Evolutionary conservation across 2,888 invertebrate species (phyloP), one percentile per base, ranked within the genome.

Genomic region (Brachyopa scutellaris): DNA sequence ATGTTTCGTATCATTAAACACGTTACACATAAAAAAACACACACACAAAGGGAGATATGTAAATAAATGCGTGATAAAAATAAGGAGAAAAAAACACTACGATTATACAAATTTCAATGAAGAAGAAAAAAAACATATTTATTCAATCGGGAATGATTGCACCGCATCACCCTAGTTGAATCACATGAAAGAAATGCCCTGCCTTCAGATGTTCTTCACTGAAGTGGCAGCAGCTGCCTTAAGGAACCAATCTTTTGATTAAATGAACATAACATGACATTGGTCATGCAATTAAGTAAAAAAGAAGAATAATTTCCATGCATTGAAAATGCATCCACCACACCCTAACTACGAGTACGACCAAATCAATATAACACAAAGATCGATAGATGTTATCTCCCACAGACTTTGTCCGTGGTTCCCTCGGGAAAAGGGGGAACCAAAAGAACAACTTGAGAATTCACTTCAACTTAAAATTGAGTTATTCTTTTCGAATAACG

Each of bases 221-320:
- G 70, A 77, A 82, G 82, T 80, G 80, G 29, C 9, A 36, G 45
- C 61, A 61, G 47, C 38, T 26, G 73, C 42, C 49, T 53, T 53
- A 38, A 40, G 42, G 29, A 26, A 61, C 36, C 15, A 17, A 31
- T 23, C 36, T 59, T 76, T 82, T 82, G 82, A 82, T 82, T 77
- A 77, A 82, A 77, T 82, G 77, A 26, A 55, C 42, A 40, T 57
- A 64, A 76, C 76, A 76, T 80, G 69, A 51, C 64, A 76, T 77
- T 82, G 82, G 82, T 82, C 82, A 77, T 82, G 61, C 77, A 72
- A 77, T 82, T 77, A 61, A 49, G 69, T 59, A 40, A 4, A 66
- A 45, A 70, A 53, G 15, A 42, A 62, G 36, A 36, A 45, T 21
- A 13, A 31, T 62, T 49, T 53, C 15, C 57, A 69, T 40, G 62